Base-by-base conservation (phyloP, 30 jellyfish, hydroid and myxozoan genomes). In the Chrysaora quinquecirrha region DNA sequence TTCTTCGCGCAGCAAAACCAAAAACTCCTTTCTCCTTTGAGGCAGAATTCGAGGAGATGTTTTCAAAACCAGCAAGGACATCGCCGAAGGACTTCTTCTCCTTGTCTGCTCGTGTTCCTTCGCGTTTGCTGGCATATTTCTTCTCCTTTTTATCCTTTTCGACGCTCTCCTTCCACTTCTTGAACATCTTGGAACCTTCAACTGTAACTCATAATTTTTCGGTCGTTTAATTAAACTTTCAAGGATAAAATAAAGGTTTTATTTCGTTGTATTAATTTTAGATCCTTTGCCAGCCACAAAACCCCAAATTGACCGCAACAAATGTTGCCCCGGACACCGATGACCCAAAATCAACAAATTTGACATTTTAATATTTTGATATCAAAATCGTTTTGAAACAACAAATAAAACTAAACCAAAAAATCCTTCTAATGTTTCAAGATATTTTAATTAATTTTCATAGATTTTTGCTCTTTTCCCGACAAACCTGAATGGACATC, bases 1-100 rank as follows among this genome's bases (percentile, higher is more conserved):
- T 22, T 38, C 85, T 71, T 34, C 92, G 79, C 1, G 85, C 67
- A 30, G 33, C 25, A 58, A 52, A 52, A 2, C 68, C 68, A 20
- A 52, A 52, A 52, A 52, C 68, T 52, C 68, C 68, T 52, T 52
- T 52, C 24, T 52, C 68, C 32, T 84, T 74, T 1, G 27, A 66
- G 29, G 82, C 2, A 47, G 71, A 63, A 12, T 43, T 71, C 10
- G 49, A 68, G 30, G 54, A 48, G 27, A 28, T 82, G 34, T 82
- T 82, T 56, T 85, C 96, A 54, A 62, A 75, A 30, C 89, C 88
- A 23, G 96, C 96, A 29, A 85, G 64, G 56, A 85, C 87, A 35
- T 85, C 96, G 19, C 84, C 62, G 82, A 85, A 75, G 20, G 89
- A 47, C 73, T 75, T 85, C 64, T 85, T 85, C 73, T 85, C 96